Evolutionary conservation across 1,140 invertebrate genomes (phyloP).

Genomic region (Ridgeia piscesae): DNA sequence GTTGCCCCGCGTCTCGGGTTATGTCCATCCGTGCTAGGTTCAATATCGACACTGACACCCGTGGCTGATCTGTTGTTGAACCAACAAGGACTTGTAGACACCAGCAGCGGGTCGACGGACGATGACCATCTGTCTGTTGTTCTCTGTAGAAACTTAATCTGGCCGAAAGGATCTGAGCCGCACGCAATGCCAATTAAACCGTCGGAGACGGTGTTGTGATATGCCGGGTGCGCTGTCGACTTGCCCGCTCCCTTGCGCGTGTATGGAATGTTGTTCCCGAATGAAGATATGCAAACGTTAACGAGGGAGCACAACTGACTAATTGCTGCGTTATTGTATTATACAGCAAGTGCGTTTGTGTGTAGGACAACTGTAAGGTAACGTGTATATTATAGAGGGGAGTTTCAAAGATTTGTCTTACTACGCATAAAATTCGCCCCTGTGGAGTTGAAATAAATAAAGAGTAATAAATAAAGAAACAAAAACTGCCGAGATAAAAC

Average conservation of each 20-base stretch:
- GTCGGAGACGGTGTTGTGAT: background rate
- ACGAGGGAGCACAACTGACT: background rate
- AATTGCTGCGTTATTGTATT: background rate
- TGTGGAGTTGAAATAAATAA: too few relatives aligned
- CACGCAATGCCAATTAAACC: background rate
- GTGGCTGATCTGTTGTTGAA: background rate
- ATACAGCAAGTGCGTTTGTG: background rate
- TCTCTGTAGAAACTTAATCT: background rate
- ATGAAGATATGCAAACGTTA: background rate
- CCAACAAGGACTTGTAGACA: background rate
- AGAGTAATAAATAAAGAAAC: background rate
- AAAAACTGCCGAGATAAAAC: background rate
- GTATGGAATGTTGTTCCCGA: background rate
- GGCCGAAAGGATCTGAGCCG: background rate
- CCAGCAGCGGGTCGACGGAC: background rate
- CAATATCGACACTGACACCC: background rate
- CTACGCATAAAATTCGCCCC: background rate
- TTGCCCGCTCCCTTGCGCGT: background rate
- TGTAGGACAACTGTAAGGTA: background rate
- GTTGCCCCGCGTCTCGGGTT: background rate
- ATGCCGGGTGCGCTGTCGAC: background rate
- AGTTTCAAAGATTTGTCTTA: background rate
- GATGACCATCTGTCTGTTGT: background rate
- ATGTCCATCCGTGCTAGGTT: background rate
- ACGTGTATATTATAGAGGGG: background rate